phyloP scores from a whole-genome alignment of 2,113 vertebrate genomes.

The Pseudopodoces humilis region DNA sequence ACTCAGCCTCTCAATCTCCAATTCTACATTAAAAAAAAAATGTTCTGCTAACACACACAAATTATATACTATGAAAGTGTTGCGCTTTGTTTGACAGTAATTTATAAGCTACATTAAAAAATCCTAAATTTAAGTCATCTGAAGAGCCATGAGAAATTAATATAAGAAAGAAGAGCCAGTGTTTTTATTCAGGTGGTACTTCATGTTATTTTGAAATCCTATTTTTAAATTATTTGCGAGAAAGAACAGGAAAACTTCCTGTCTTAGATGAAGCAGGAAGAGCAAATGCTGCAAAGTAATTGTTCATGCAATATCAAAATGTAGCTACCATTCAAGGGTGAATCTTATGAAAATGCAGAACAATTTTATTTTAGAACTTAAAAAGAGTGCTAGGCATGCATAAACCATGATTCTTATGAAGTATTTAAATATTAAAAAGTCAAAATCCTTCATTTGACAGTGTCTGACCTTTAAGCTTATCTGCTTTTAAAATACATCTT shows the following conservation, averaged over 20 bases:
- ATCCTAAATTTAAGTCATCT: not conserved
- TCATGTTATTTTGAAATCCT: not conserved
- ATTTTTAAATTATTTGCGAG: not conserved
- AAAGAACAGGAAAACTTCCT: not conserved
- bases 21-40: not conserved
- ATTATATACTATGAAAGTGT: not conserved
- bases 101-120: not conserved
- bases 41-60: not conserved
- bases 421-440: slow-evolving; percentile 76
- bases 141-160: not conserved
- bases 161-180: not conserved
- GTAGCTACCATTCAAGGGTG: not conserved
- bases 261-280: not conserved
- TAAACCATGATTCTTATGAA: slow-evolving; percentile 62
- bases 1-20: not conserved
- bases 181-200: not conserved
- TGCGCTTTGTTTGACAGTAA: not conserved
- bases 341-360: slow-evolving; percentile 57
- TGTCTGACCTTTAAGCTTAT: slow-evolving; percentile 80
- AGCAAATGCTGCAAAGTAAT: not conserved
- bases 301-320: not conserved
- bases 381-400: slow-evolving; percentile 58
- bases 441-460: slow-evolving; percentile 73
- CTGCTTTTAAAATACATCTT: slow-evolving; percentile 76
- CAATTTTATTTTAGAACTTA: slow-evolving; percentile 54